These are phyloP conservation scores for Plebejus anna DNA, from an alignment of 2,888 invertebrate species.

Conservation along the genomic window DNA sequence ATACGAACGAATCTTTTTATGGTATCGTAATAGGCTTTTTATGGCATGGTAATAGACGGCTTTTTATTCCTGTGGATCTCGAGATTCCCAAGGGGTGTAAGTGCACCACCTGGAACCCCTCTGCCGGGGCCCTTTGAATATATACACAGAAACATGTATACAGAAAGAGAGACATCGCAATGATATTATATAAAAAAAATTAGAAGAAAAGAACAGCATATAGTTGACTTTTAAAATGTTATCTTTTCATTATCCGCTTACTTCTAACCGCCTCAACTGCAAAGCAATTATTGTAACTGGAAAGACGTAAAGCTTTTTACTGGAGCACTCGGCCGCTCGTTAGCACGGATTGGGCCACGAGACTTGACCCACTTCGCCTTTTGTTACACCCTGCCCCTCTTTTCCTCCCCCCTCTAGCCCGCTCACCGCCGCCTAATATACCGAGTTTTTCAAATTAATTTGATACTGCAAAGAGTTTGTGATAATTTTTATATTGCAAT, in stretches of 20 bases:
- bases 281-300: not conserved
- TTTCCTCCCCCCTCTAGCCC: not conserved
- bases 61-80: too few relatives aligned
- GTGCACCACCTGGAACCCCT: too few relatives aligned
- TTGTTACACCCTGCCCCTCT: not conserved
- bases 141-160: too few relatives aligned
- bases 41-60: too few relatives aligned
- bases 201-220: too few relatives aligned
- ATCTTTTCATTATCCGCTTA: not conserved
- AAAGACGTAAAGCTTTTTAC: slow-evolving; percentile 8
- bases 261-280: not conserved
- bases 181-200: too few relatives aligned
- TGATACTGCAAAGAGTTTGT: not conserved
- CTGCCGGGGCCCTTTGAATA: too few relatives aligned
- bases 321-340: not conserved
- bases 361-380: slow-evolving; percentile 20
- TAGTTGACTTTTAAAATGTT: not conserved
- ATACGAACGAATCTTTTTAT: too few relatives aligned
- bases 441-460: not conserved
- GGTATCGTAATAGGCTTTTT: too few relatives aligned
- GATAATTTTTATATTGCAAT: not conserved
- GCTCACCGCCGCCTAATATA: not conserved
- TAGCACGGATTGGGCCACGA: slow-evolving; percentile 4
- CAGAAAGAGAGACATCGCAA: too few relatives aligned
- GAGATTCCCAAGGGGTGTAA: too few relatives aligned